Percentiles rank a stretch among this genome's conserved stretches.
Conservation (phyloP, 2,797 vertebrate species). For the Aratinga solstitialis region DNA sequence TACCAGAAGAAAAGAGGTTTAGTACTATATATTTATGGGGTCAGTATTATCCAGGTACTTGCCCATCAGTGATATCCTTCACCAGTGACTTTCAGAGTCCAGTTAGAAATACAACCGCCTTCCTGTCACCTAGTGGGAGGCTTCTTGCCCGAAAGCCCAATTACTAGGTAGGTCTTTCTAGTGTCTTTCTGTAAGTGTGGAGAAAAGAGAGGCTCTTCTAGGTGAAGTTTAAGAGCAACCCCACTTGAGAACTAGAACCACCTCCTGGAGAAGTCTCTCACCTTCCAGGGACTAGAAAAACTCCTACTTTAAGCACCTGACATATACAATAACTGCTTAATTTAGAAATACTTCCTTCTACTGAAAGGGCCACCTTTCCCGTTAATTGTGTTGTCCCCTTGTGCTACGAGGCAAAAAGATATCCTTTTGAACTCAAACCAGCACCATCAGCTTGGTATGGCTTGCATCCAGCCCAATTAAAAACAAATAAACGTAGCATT, state of each 20-base stretch:
- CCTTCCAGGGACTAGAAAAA: background rate
- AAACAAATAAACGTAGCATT: slow-evolving; percentile 38
- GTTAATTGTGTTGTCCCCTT: background rate
- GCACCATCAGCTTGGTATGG: slow-evolving; percentile 23
- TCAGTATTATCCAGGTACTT: background rate
- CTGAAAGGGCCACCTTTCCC: background rate
- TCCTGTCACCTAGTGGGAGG: background rate
- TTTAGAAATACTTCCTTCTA: background rate
- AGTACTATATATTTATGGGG: background rate
- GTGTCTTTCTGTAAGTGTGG: background rate
- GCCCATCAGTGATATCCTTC: background rate
- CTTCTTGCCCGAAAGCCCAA: background rate
- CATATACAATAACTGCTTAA: background rate
- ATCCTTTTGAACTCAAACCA: background rate
- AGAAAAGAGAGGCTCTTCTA: background rate
- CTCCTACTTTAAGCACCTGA: background rate
- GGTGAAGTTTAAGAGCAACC: background rate
- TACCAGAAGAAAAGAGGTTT: background rate
- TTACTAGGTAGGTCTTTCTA: background rate
- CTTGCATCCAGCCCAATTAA: slow-evolving; percentile 47
- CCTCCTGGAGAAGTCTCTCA: background rate
- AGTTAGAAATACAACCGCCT: background rate
- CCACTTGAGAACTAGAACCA: background rate
- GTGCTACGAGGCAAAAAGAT: background rate
- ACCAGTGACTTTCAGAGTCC: background rate